Evolutionary conservation across 2,888 invertebrate genomes (phyloP).

Genomic region (Pyrochroa serraticornis): DNA sequence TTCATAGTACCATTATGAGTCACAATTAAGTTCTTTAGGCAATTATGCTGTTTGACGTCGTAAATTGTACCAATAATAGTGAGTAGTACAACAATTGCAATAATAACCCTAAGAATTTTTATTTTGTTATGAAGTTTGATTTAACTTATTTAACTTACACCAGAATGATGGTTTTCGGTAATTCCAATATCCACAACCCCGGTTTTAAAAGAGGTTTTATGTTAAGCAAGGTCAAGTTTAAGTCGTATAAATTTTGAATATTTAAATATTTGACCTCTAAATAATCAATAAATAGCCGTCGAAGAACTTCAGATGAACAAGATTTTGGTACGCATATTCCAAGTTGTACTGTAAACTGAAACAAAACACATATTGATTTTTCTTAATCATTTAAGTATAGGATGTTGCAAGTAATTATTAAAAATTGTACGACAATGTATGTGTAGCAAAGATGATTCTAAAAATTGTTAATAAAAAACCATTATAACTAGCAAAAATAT

Average conservation of each 20-base stretch:
- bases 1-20: neutral
- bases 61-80: too few species aligned
- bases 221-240: conserved; percentile 49
- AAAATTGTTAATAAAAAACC: neutral
- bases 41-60: too few species aligned
- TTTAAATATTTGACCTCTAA: conserved; percentile 49
- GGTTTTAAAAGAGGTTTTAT: conserved; percentile 49
- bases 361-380: conserved; percentile 18
- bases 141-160: conserved; percentile 47
- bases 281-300: conserved; percentile 46
- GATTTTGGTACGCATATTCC: conserved; percentile 58
- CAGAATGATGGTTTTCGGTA: conserved; percentile 49
- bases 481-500: neutral
- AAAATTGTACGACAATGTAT: neutral
- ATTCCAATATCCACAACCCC: conserved; percentile 47
- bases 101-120: conserved; percentile 27
- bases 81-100: conserved; percentile 13
- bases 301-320: conserved; percentile 51
- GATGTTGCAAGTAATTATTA: neutral
- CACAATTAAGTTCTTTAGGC: neutral
- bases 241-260: conserved; percentile 51
- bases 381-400: too few species aligned
- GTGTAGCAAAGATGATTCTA: neutral
- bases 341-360: conserved; percentile 55
- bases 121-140: neutral